Base-by-base conservation (phyloP, 2,797 vertebrate genomes). In the Pachyuromys duprasi region DNA sequence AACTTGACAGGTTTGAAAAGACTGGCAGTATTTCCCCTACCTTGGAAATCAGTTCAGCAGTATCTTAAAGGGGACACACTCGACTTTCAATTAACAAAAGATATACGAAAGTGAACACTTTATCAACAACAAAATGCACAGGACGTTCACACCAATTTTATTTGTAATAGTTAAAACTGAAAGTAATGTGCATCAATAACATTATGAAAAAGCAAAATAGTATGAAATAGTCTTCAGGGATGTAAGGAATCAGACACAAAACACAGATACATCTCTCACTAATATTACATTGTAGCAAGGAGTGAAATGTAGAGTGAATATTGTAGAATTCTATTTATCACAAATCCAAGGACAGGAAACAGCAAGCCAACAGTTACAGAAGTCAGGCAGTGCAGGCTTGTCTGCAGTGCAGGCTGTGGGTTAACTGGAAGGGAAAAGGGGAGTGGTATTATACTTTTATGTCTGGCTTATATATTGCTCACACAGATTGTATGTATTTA, bases 201-300 rank as follows among this genome's bases (percentile, higher is more conserved):
- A 91, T 13, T 42, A 82, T 18, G 8, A n/a, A 76, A 57, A 80
- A 90, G 72, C 49, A 92, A 82, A 95, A 31, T 39, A 1, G 28
- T 14, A 31, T 84, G 33, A 94, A 92, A 63, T 53, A 79, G 4
- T 74, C 36, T 42, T 80, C 62, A 57, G 24, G 55, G 82, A 62
- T 78, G 75, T 90, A 89, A 89, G n/a, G 63, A 60, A 82, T 81
- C 55, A 49, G 28, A 90, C 15, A 60, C 20, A 84, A 81, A 91
- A 78, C 65, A 92, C 7, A 8, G 31, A 36, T 82, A 4, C n/a
- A 60, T 67, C 65, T 72, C 65, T 72, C 86, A 79, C 33, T 53
- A 39, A 84, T 5, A 28, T 39, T 31, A 72, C 8, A 18, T 80
- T 82, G 75, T 36, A 83, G 26, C 49, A 94, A 94, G 55, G 33